These are phyloP conservation scores for Anguilla japonica DNA, from an alignment of 2,113 vertebrate species.

Conservation along the genomic window DNA sequence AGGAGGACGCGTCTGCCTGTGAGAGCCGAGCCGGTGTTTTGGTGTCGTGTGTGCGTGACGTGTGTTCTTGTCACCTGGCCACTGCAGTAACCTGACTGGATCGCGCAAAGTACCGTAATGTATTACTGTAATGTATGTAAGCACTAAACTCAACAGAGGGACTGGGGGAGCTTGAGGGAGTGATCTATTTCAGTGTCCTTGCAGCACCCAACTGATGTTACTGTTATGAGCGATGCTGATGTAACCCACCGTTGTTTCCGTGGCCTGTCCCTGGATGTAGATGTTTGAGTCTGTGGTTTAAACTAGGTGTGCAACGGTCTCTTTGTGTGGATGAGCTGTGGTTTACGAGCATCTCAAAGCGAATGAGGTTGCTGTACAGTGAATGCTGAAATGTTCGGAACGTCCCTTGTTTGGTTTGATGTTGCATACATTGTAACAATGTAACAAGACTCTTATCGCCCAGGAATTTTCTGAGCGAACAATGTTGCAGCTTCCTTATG, in stretches of 20 bases:
- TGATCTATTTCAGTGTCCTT: background rate
- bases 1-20: background rate
- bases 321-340: background rate
- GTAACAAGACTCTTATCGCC: background rate
- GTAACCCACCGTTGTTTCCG: background rate
- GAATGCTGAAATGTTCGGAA: background rate
- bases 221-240: background rate
- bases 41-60: background rate
- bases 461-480: background rate
- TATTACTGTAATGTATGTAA: no score
- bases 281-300: conserved; percentile 1
- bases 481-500: background rate
- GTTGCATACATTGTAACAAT: background rate
- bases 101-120: no score
- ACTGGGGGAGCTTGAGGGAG: background rate
- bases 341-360: background rate
- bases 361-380: background rate
- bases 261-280: background rate
- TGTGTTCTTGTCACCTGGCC: background rate
- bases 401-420: background rate
- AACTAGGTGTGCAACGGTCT: background rate
- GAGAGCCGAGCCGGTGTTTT: background rate
- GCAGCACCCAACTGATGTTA: background rate
- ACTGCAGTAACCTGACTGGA: background rate
- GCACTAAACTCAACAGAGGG: background rate